These are phyloP conservation scores for rabbit (Oryctolagus cuniculus) DNA, from an alignment of 2,113 vertebrate species.

Conservation along the genomic window mOryCun1.1 NC_091433.1:173196501-173197000, in stretches of 20 bases:
- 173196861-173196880: conserved; percentile 36
- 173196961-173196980: too few species aligned
- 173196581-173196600: background rate
- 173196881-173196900: too few species aligned
- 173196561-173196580: background rate
- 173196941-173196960: too few species aligned
- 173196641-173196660: background rate
- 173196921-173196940: too few species aligned
- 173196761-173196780: background rate
- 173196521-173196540: background rate
- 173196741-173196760: background rate
- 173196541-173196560: background rate
- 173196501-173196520: background rate
- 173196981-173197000: too few species aligned
- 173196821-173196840: background rate
- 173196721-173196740: background rate
- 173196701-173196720: background rate
- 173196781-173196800: background rate
- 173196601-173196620: background rate
- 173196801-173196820: conserved; percentile 8
- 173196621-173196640: background rate
- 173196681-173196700: background rate
- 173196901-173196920: too few species aligned
- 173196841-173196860: background rate
- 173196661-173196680: background rate